A percentile compares a stretch with the other conserved stretches of the same genome.
These are phyloP conservation scores for Chelon labrosus DNA, from an alignment of 2,797 vertebrate species.

Conservation along the genomic window DNA sequence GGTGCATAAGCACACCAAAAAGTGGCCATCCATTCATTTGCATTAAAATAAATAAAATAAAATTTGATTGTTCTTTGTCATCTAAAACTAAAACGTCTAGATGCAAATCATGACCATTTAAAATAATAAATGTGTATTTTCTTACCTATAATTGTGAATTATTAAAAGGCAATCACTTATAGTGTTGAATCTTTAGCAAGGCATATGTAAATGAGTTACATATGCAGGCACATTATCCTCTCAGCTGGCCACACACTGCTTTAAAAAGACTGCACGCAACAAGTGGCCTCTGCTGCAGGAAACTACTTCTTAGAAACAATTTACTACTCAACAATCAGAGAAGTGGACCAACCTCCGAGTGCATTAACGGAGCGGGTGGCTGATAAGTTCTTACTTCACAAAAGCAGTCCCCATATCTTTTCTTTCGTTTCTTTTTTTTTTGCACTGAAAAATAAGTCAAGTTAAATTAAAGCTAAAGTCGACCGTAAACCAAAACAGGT, in stretches of 20 bases:
- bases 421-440: no score
- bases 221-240: background rate
- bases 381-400: background rate
- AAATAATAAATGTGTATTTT: no score
- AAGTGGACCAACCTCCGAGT: background rate
- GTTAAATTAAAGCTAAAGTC: background rate
- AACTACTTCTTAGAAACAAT: conserved; percentile 22
- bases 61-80: no score
- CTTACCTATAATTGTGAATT: no score
- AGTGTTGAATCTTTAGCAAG: background rate
- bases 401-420: no score
- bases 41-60: no score
- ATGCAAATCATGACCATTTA: no score
- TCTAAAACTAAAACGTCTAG: no score
- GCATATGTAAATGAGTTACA: background rate
- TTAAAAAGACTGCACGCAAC: conserved; percentile 14
- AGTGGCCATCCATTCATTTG: no score
- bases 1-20: no score
- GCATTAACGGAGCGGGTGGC: background rate
- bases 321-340: conserved; percentile 18
- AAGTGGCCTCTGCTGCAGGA: conserved; percentile 29
- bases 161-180: background rate
- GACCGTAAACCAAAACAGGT: background rate
- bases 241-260: conserved; percentile 15
- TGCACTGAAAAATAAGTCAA: background rate